A percentile compares a stretch with the other conserved stretches of the same genome.
Evolutionary conservation across 2,113 vertebrate genomes (phyloP).

Genomic region (chimpanzee (Pan troglodytes)): NHGRI_mPanTro3-v2.1_pri NC_072415.2:79631501-79632000

Average conservation of each 20-base stretch:
- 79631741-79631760: not conserved
- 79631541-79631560: not conserved
- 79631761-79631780: not conserved
- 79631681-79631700: not conserved
- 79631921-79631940: not conserved
- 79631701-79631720: not conserved
- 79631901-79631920: not conserved
- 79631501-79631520: not conserved
- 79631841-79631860: not conserved
- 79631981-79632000: not conserved
- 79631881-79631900: not conserved
- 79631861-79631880: not conserved
- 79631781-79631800: not conserved
- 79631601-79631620: not conserved
- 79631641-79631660: not conserved
- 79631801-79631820: not conserved
- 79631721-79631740: not conserved
- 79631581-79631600: not conserved
- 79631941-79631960: not conserved
- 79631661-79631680: not conserved
- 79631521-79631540: not conserved
- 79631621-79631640: not conserved
- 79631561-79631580: not conserved
- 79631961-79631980: not conserved
- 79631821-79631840: not conserved